Evolutionary conservation across 2,888 invertebrate species (phyloP).

Genomic region (Lathronympha strigana): DNA sequence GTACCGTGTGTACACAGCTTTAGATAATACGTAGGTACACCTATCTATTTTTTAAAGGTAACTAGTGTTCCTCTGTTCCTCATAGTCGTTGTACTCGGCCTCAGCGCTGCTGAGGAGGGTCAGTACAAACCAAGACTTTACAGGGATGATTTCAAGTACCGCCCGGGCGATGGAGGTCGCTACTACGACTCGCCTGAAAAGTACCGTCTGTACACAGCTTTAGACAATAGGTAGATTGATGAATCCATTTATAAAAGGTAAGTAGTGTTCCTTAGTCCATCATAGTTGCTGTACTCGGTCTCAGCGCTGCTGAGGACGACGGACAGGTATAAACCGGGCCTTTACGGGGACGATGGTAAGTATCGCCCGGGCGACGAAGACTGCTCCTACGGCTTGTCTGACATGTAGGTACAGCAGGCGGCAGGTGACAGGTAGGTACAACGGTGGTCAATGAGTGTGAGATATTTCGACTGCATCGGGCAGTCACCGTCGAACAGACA

Average conservation of each 20-base stretch:
- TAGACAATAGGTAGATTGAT: slow-evolving; percentile 46
- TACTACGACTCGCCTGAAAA: slow-evolving; percentile 53
- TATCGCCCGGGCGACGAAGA: slow-evolving; percentile 61
- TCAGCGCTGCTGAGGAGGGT: slow-evolving; percentile 68
- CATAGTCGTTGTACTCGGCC: slow-evolving; percentile 53
- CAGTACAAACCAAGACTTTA: slow-evolving; percentile 72
- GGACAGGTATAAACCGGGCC: slow-evolving; percentile 73
- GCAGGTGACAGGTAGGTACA: too few species aligned
- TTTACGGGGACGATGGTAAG: slow-evolving; percentile 63
- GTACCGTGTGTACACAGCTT: slow-evolving; percentile 51
- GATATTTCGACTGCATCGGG: too few species aligned
- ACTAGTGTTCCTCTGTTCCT: slow-evolving; percentile 51
- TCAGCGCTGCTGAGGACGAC: too few species aligned
- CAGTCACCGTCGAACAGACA: too few species aligned
- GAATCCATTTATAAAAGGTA: too few species aligned
- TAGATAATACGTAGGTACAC: slow-evolving; percentile 46
- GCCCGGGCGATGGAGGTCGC: slow-evolving; percentile 55
- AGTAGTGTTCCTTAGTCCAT: too few species aligned
- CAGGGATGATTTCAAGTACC: slow-evolving; percentile 65
- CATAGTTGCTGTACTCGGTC: too few species aligned
- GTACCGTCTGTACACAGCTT: slow-evolving; percentile 51
- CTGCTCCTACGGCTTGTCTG: slow-evolving; percentile 53
- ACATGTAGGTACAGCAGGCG: too few species aligned
- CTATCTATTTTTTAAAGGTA: too few species aligned
- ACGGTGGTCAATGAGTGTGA: too few species aligned